phyloP scores from a whole-genome alignment of 2,113 vertebrate genomes.

The Eleginops maclovinus region DNA sequence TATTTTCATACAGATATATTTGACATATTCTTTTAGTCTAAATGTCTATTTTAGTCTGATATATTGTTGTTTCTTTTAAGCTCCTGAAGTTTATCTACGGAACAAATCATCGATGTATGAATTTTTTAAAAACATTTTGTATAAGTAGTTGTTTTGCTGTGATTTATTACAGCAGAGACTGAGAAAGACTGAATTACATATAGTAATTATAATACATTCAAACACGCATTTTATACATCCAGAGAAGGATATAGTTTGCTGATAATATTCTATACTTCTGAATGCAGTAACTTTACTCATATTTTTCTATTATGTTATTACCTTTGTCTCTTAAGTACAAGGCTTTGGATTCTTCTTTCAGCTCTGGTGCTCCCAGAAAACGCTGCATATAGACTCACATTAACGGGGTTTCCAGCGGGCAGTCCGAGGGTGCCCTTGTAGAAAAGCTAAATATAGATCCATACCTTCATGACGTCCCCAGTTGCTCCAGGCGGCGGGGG shows the following conservation, averaged over 20 bases:
- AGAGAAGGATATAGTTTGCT: too few species aligned
- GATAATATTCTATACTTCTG: neutral
- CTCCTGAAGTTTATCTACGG: neutral
- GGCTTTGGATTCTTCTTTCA: neutral
- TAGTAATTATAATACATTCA: neutral
- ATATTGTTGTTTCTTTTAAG: too few species aligned
- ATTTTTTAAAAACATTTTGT: too few species aligned
- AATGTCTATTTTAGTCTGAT: neutral
- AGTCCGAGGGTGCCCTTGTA: conserved; percentile 1
- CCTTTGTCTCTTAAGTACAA: neutral
- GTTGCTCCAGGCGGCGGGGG: neutral
- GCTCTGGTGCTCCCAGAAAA: neutral
- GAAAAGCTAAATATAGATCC: conserved; percentile 39
- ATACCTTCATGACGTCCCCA: conserved; percentile 10
- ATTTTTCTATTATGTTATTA: neutral
- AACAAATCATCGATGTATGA: too few species aligned
- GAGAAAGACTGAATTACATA: too few species aligned
- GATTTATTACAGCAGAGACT: too few species aligned
- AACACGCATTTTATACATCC: neutral
- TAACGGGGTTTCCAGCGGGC: conserved; percentile 17
- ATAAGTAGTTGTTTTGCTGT: too few species aligned
- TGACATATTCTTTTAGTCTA: neutral
- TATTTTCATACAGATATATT: neutral
- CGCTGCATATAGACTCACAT: conserved; percentile 8
- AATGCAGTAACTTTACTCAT: neutral